Conservation (phyloP, 2,797 vertebrate species). For the Echeneis naucrates region DNA sequence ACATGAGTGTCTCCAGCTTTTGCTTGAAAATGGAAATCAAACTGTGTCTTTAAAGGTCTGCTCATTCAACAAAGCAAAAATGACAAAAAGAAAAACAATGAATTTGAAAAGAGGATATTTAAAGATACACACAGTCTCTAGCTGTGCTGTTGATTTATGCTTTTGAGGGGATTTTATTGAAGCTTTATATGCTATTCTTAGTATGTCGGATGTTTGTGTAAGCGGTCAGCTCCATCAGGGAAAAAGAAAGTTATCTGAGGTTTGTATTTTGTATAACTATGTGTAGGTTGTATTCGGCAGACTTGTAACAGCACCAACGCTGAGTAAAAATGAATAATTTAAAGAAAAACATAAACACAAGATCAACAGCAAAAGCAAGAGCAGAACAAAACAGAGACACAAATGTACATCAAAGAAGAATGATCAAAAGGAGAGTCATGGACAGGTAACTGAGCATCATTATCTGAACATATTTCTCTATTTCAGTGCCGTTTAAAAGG, state of each 20-base stretch:
- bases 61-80: background rate
- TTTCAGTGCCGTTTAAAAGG: conserved; percentile 14
- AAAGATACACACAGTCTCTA: background rate
- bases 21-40: background rate
- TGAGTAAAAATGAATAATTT: conserved; percentile 4
- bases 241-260: background rate
- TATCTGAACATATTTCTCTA: conserved; percentile 17
- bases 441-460: conserved; percentile 28
- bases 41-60: background rate
- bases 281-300: background rate
- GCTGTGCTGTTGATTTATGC: too few species aligned
- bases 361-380: conserved; percentile 5
- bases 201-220: background rate
- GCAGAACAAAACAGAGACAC: background rate
- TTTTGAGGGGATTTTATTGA: background rate
- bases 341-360: background rate
- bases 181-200: background rate
- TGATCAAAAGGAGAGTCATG: conserved; percentile 8
- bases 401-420: conserved; percentile 31
- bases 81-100: too few species aligned
- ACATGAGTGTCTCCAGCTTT: background rate
- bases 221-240: background rate
- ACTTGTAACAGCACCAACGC: background rate
- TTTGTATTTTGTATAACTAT: background rate
- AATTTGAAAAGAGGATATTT: background rate